Evolutionary conservation across 2,797 vertebrate species (phyloP).

Genomic region (Pseudotriccus pelzelni): DNA sequence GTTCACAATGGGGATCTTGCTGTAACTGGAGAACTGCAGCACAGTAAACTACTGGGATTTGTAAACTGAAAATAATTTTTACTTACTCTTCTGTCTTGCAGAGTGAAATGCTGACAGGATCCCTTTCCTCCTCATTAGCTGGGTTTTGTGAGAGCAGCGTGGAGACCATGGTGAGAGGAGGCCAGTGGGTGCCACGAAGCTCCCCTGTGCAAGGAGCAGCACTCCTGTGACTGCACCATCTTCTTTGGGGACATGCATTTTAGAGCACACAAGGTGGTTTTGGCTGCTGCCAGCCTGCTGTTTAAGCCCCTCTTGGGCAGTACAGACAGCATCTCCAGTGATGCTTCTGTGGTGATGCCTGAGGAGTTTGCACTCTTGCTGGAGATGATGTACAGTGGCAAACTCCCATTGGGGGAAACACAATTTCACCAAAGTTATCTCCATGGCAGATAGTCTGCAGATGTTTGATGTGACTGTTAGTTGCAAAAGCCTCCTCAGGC

Average conservation of each 20-base stretch:
- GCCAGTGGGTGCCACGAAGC: slow-evolving; percentile 73
- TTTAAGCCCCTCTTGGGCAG: slow-evolving; percentile 85
- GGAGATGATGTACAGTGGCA: slow-evolving; percentile 87
- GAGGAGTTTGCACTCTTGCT: slow-evolving; percentile 87
- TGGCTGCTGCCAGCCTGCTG: slow-evolving; percentile 89
- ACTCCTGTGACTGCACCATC: slow-evolving; percentile 88
- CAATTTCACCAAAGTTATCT: slow-evolving; percentile 84
- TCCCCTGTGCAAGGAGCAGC: slow-evolving; percentile 85
- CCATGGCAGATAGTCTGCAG: slow-evolving; percentile 87
- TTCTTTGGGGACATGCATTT: slow-evolving; percentile 81
- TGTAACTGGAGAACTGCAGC: neutral
- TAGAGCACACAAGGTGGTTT: slow-evolving; percentile 84
- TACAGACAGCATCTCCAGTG: slow-evolving; percentile 86
- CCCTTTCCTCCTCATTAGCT: neutral
- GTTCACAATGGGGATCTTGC: neutral
- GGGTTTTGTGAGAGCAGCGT: neutral
- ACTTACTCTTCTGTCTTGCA: neutral
- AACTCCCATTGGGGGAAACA: slow-evolving; percentile 86
- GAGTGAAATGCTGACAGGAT: neutral
- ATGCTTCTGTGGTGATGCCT: slow-evolving; percentile 82
- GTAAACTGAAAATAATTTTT: neutral
- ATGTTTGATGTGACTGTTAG: slow-evolving; percentile 90
- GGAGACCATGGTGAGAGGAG: neutral
- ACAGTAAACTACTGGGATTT: neutral
- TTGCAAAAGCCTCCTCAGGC: slow-evolving; percentile 86